These are phyloP conservation scores for Drosophila ustulata DNA, from an alignment of 2,888 invertebrate genomes.

Conservation along the genomic window DNA sequence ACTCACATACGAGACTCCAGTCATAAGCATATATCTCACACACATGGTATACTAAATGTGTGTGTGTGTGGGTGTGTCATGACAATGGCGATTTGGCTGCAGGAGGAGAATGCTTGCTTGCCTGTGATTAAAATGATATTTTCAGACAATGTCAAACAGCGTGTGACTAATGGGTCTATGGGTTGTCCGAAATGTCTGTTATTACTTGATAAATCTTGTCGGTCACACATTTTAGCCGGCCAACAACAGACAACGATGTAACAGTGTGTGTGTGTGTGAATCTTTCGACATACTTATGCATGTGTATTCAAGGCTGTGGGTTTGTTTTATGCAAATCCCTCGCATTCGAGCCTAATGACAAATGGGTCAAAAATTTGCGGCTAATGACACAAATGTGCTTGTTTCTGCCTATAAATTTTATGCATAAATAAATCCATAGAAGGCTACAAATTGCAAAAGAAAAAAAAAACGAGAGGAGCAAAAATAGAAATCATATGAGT, in stretches of 20 bases:
- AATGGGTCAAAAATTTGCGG: constrained; percentile 80
- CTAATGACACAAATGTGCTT: constrained; percentile 80
- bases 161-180: constrained; percentile 81
- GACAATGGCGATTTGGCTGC: constrained; percentile 18
- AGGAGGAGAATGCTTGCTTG: constrained; percentile 23
- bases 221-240: constrained; percentile 73
- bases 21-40: constrained; percentile 27
- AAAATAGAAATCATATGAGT: constrained; percentile 7
- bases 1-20: constrained; percentile 2
- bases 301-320: constrained; percentile 40
- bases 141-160: constrained; percentile 81
- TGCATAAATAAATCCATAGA: constrained; percentile 71
- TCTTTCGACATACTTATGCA: not conserved
- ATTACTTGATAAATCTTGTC: constrained; percentile 81
- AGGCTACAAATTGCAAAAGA: constrained; percentile 30
- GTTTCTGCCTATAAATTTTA: constrained; percentile 72
- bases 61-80: constrained; percentile 19
- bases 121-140: constrained; percentile 79
- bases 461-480: constrained; percentile 7
- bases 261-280: constrained; percentile 26
- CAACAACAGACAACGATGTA: constrained; percentile 23
- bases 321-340: constrained; percentile 79
- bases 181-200: constrained; percentile 81
- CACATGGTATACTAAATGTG: not conserved
- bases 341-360: constrained; percentile 73